phyloP scores from a whole-genome alignment of 2,888 invertebrate genomes.

The Callyntrura sp. region DNA sequence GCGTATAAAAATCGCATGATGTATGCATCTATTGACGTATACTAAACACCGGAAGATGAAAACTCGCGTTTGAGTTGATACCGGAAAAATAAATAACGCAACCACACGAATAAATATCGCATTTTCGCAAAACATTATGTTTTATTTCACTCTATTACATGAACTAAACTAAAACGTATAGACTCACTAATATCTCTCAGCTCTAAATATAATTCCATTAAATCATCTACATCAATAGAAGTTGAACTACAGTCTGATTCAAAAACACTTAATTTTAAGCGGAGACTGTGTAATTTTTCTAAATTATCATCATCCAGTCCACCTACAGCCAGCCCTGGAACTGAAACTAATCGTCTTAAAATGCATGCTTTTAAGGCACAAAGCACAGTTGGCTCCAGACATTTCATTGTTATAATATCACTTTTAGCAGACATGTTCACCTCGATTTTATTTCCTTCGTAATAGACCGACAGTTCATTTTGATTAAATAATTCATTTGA shows the following conservation, averaged over 20 bases:
- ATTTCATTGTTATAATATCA: slow-evolving; percentile 65
- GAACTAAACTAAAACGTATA: slow-evolving; percentile 62
- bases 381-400: slow-evolving; percentile 70
- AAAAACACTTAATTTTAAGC: slow-evolving; percentile 57
- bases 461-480: slow-evolving; percentile 64
- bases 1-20: too few relatives aligned
- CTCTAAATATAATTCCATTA: slow-evolving; percentile 76
- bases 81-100: too few relatives aligned
- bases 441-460: slow-evolving; percentile 72
- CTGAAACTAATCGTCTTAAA: slow-evolving; percentile 64
- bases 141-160: slow-evolving; percentile 44
- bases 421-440: slow-evolving; percentile 17
- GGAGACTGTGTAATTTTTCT: slow-evolving; percentile 72
- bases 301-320: slow-evolving; percentile 56
- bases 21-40: background rate
- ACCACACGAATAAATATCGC: background rate
- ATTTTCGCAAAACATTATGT: background rate
- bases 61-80: too few relatives aligned
- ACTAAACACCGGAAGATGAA: too few relatives aligned
- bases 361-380: slow-evolving; percentile 76
- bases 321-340: slow-evolving; percentile 59
- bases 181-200: slow-evolving; percentile 79
- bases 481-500: slow-evolving; percentile 28
- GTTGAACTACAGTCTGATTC: background rate
- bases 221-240: slow-evolving; percentile 32